Conservation (phyloP, 2,888 invertebrate species). For the Hipparchia sbordonii region DNA sequence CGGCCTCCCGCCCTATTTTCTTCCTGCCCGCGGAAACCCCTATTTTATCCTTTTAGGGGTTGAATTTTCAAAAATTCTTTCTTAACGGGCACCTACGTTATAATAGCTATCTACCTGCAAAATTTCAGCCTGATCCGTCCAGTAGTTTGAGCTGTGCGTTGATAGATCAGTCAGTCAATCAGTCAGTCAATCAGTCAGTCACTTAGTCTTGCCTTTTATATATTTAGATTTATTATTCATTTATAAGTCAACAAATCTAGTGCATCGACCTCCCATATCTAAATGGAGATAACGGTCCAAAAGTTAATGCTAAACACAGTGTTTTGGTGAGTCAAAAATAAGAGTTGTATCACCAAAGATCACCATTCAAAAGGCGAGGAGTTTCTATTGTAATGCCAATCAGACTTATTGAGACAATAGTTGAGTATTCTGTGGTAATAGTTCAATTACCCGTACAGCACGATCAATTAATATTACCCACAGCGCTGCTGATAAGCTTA, state of each 20-base stretch:
- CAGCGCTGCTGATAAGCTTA: not conserved
- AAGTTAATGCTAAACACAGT: not conserved
- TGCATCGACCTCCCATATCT: conserved; percentile 16
- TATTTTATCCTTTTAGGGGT: too few relatives aligned
- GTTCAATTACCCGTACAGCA: not conserved
- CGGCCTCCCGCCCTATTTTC: too few relatives aligned
- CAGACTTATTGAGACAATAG: not conserved
- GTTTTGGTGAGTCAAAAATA: not conserved
- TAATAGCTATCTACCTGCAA: too few relatives aligned
- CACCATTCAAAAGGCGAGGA: not conserved
- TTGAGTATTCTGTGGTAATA: not conserved
- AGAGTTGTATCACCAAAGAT: not conserved
- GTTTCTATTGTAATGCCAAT: conserved; percentile 4
- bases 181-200: too few relatives aligned
- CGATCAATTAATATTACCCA: not conserved
- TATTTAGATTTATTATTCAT: too few relatives aligned
- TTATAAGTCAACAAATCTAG: not conserved
- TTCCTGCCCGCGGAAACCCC: too few relatives aligned
- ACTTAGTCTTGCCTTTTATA: too few relatives aligned
- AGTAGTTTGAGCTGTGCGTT: too few relatives aligned
- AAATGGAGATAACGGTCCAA: not conserved
- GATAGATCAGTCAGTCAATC: too few relatives aligned
- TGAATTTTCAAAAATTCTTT: too few relatives aligned
- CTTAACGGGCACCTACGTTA: too few relatives aligned
- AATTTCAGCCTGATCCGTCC: too few relatives aligned